Evolutionary conservation across 2,888 invertebrate species (phyloP).

Genomic region (Pyrrhosoma nymphula): DNA sequence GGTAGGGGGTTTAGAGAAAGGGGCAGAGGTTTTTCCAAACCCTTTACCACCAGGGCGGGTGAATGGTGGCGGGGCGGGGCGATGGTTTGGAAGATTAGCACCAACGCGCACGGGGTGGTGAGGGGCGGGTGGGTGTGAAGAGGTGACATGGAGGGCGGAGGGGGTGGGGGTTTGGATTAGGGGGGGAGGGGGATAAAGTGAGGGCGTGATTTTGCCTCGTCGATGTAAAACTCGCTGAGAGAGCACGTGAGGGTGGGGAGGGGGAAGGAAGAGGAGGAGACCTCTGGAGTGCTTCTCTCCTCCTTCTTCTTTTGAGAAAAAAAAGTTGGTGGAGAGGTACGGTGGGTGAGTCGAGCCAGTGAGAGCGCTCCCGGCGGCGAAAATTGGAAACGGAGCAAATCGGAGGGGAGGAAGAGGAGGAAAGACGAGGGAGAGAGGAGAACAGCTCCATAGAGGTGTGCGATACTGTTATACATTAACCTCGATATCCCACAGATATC

Average conservation of each 20-base stretch:
- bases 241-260: not conserved
- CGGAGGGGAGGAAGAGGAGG: not conserved
- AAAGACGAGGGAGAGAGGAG: not conserved
- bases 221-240: conserved; percentile 61
- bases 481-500: too few relatives aligned
- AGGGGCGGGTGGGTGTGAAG: not conserved
- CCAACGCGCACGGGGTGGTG: not conserved
- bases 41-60: not conserved
- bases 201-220: conserved; percentile 32
- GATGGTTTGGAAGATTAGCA: conserved; percentile 25
- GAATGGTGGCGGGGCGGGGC: not conserved
- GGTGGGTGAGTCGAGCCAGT: not conserved
- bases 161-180: too few relatives aligned
- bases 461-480: too few relatives aligned
- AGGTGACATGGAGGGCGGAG: not conserved
- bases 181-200: not conserved
- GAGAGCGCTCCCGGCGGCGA: conserved; percentile 6
- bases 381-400: conserved; percentile 44
- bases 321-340: not conserved
- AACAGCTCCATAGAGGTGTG: too few relatives aligned
- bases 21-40: not conserved
- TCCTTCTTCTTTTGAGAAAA: not conserved
- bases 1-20: too few relatives aligned
- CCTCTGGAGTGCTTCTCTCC: not conserved
- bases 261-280: not conserved